phyloP scores from a whole-genome alignment of 2,113 vertebrate genomes.

The Eudyptes chrysolophus region DNA sequence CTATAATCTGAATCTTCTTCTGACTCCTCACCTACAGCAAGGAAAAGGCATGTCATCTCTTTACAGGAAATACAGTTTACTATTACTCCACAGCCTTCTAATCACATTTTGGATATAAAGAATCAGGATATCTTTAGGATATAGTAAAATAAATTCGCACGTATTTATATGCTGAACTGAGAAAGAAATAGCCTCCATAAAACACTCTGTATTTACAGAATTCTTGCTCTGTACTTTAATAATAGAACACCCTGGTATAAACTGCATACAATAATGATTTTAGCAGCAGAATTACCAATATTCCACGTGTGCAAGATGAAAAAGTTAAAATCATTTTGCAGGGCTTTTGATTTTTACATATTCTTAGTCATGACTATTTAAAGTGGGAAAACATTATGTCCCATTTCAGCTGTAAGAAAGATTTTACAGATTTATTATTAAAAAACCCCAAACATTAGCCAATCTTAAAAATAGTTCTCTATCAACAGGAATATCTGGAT shows the following conservation, averaged over 20 bases:
- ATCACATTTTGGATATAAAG: background rate
- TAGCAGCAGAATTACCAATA: background rate
- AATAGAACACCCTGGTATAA: background rate
- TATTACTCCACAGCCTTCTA: background rate
- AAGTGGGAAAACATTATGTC: background rate
- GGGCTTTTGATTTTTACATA: background rate
- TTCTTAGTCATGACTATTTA: background rate
- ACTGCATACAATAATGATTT: background rate
- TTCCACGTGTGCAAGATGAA: background rate
- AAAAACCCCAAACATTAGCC: background rate
- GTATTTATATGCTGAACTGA: background rate
- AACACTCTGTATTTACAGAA: background rate
- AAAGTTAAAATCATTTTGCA: background rate
- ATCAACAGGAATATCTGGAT: background rate
- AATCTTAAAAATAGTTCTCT: background rate
- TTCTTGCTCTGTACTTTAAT: background rate
- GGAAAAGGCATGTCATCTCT: background rate
- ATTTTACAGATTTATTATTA: background rate
- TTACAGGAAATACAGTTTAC: background rate
- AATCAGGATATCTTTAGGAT: background rate
- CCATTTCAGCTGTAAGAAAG: background rate
- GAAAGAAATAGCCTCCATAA: background rate
- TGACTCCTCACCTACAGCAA: slow-evolving; percentile 68
- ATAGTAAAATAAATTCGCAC: background rate
- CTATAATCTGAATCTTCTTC: slow-evolving; percentile 78